Percentiles rank a stretch among this genome's conserved stretches.
Evolutionary conservation across 2,113 vertebrate species (phyloP).

Genomic region (Desmodus rotundus): DNA sequence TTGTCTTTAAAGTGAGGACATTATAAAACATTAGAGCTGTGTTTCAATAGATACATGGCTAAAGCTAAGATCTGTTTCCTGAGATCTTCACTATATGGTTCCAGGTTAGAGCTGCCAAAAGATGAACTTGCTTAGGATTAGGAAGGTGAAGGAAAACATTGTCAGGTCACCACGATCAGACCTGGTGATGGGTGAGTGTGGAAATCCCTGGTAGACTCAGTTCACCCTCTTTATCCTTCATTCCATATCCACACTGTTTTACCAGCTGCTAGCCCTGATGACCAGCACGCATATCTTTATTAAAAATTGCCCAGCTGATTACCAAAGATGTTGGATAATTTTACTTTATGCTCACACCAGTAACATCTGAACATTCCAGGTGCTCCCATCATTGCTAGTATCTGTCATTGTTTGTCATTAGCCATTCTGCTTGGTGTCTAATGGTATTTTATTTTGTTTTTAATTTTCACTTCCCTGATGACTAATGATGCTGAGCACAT

Average conservation of each 20-base stretch:
- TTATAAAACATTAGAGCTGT: background rate
- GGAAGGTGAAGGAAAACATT: background rate
- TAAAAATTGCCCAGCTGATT: background rate
- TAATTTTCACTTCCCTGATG: background rate
- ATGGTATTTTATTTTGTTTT: background rate
- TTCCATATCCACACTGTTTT: background rate
- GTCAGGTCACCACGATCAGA: background rate
- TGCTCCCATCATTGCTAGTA: background rate
- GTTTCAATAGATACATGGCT: background rate
- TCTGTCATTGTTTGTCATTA: background rate
- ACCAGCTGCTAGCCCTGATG: background rate
- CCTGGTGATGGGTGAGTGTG: fast-evolving
- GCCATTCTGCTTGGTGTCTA: background rate
- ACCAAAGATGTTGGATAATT: background rate
- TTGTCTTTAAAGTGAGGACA: background rate
- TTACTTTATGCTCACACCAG: background rate
- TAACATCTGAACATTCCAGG: background rate
- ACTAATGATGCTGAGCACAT: background rate
- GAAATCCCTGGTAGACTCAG: too few species aligned
- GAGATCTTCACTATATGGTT: background rate
- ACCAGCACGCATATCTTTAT: background rate
- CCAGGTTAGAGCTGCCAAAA: background rate
- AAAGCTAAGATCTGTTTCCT: background rate
- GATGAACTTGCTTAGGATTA: background rate
- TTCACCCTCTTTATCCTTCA: background rate